Conservation (phyloP, 2,113 vertebrate genomes). For the Grallaria varia region DNA sequence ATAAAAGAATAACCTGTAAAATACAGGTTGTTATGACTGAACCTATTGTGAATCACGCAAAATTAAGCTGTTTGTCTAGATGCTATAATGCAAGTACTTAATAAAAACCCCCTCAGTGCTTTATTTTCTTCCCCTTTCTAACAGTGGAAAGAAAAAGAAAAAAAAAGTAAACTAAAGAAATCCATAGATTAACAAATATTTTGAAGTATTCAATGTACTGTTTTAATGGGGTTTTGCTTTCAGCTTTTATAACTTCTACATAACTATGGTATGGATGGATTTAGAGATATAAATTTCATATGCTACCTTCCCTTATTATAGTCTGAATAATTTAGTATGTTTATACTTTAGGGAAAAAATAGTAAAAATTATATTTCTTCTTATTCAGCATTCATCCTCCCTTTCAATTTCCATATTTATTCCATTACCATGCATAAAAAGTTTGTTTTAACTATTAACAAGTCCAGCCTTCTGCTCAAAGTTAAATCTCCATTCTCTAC, state of each 20-base stretch:
- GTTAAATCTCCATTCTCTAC: neutral
- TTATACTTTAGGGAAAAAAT: neutral
- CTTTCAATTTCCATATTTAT: neutral
- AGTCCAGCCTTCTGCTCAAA: neutral
- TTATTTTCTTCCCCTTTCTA: neutral
- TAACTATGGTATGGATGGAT: neutral
- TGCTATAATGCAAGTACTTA: neutral
- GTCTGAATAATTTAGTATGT: conserved; percentile 17
- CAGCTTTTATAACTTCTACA: neutral
- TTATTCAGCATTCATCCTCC: neutral
- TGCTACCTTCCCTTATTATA: neutral
- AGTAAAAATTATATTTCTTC: neutral
- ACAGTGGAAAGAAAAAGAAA: neutral
- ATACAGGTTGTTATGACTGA: neutral
- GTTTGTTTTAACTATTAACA: neutral
- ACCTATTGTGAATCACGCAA: neutral
- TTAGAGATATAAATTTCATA: neutral
- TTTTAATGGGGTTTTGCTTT: neutral
- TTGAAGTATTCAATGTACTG: neutral
- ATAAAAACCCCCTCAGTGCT: neutral
- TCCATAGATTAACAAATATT: neutral
- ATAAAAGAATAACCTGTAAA: neutral
- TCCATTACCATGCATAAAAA: neutral
- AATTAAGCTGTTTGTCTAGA: neutral
- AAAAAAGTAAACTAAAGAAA: neutral